Conservation (phyloP, 2,797 vertebrate species). For the Harpagifer antarcticus region DNA sequence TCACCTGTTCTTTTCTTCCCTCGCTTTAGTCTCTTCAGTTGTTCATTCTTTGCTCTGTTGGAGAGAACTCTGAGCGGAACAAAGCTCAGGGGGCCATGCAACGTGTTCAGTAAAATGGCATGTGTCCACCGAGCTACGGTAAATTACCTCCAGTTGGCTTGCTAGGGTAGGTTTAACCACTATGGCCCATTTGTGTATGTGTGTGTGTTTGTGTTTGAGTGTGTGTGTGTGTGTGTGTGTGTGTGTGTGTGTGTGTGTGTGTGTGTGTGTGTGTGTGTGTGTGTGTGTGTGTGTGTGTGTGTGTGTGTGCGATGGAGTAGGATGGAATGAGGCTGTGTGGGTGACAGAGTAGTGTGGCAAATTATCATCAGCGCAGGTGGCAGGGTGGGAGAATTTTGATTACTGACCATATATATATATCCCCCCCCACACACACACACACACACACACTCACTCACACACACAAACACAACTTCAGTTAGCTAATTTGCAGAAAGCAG, state of each 20-base stretch:
- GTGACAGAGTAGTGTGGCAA: constrained; percentile 60
- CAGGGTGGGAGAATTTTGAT: constrained; percentile 68
- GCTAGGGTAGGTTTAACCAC: constrained; percentile 74
- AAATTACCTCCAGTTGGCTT: constrained; percentile 83
- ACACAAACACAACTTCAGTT: constrained; percentile 47
- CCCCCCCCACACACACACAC: not conserved
- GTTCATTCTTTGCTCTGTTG: constrained; percentile 73
- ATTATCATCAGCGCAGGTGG: constrained; percentile 72
- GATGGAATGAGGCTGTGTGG: constrained; percentile 57
- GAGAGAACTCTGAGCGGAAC: constrained; percentile 70
- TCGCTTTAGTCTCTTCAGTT: constrained; percentile 60
- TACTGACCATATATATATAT: constrained; percentile 45
- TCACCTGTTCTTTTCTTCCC: constrained; percentile 51
- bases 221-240: no score
- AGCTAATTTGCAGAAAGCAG: constrained; percentile 60
- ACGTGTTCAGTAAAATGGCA: constrained; percentile 81
- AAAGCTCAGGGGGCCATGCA: constrained; percentile 77
- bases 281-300: not conserved
- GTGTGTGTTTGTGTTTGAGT: not conserved
- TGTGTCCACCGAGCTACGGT: constrained; percentile 78
- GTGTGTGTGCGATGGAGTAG: constrained; percentile 38
- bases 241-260: not conserved
- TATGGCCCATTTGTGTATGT: constrained; percentile 8
- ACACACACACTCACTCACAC: constrained; percentile 3
- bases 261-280: no score